phyloP scores from a whole-genome alignment of 2,888 invertebrate species.

The Brachylomia viminalis region DNA sequence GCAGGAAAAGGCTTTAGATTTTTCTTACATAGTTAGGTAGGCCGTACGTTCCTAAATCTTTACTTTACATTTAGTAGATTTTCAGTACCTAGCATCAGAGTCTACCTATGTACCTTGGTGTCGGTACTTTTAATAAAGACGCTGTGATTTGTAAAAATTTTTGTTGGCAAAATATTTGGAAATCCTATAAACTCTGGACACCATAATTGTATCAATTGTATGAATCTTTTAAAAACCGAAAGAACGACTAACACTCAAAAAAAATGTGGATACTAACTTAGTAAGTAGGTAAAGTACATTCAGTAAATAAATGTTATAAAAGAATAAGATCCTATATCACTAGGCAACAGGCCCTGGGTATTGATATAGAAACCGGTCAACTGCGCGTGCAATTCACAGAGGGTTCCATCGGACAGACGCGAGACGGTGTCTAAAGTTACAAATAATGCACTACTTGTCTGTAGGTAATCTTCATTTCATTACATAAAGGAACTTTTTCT shows the following conservation, averaged over 20 bases:
- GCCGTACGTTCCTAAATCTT: not conserved
- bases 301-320: conserved; percentile 40
- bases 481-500: conserved; percentile 21
- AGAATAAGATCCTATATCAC: conserved; percentile 54
- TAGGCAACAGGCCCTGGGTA: conserved; percentile 55
- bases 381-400: conserved; percentile 59
- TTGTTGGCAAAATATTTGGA: not conserved
- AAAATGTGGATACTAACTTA: not conserved
- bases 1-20: conserved; percentile 1
- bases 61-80: not conserved
- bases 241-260: not conserved
- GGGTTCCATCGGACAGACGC: conserved; percentile 55
- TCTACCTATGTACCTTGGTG: not conserved
- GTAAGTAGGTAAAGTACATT: conserved; percentile 16
- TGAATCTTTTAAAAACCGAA: not conserved
- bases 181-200: no score
- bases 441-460: conserved; percentile 64
- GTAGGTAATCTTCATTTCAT: conserved; percentile 56
- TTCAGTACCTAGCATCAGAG: not conserved
- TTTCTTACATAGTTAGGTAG: not conserved
- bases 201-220: not conserved
- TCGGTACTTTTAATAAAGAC: not conserved
- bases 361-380: conserved; percentile 64
- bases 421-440: conserved; percentile 60
- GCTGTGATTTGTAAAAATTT: not conserved